phyloP scores from a whole-genome alignment of 2,113 vertebrate genomes.

The Microcebus ravelobensis region DNA sequence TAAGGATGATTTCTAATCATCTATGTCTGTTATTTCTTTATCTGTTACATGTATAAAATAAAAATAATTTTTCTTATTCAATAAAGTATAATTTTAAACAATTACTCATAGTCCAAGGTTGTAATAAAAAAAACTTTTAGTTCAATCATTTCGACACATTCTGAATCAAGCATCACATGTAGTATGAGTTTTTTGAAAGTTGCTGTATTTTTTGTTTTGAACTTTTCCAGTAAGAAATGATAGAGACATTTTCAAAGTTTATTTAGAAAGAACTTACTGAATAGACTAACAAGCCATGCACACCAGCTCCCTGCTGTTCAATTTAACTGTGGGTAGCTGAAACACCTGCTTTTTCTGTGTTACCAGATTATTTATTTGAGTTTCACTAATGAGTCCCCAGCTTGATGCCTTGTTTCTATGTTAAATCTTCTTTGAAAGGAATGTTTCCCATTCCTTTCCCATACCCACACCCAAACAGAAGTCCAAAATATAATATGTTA shows the following conservation, averaged over 20 bases:
- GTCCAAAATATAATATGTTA: background rate
- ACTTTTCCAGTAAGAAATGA: slow-evolving; percentile 33
- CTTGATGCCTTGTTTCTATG: slow-evolving; percentile 2
- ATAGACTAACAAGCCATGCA: background rate
- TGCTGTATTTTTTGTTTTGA: slow-evolving; percentile 24
- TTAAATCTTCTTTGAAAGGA: slow-evolving; percentile 27
- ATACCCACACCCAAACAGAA: background rate
- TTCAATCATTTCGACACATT: background rate
- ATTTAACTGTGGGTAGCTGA: background rate
- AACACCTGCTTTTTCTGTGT: background rate
- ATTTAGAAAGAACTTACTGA: background rate
- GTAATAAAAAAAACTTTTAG: background rate
- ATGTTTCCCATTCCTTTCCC: background rate
- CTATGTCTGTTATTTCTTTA: slow-evolving; percentile 33
- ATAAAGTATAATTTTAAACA: slow-evolving; percentile 24
- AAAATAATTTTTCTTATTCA: slow-evolving; percentile 40
- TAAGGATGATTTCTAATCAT: slow-evolving; percentile 33
- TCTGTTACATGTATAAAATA: slow-evolving; percentile 14
- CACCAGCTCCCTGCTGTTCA: background rate
- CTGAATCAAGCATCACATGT: slow-evolving; percentile 31
- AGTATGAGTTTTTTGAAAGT: background rate
- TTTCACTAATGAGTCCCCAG: slow-evolving; percentile 30
- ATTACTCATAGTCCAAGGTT: background rate
- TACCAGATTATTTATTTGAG: background rate
- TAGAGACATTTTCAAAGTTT: slow-evolving; percentile 4